Conservation (phyloP, 2,113 vertebrate species). For the Oryzias javanicus region DNA sequence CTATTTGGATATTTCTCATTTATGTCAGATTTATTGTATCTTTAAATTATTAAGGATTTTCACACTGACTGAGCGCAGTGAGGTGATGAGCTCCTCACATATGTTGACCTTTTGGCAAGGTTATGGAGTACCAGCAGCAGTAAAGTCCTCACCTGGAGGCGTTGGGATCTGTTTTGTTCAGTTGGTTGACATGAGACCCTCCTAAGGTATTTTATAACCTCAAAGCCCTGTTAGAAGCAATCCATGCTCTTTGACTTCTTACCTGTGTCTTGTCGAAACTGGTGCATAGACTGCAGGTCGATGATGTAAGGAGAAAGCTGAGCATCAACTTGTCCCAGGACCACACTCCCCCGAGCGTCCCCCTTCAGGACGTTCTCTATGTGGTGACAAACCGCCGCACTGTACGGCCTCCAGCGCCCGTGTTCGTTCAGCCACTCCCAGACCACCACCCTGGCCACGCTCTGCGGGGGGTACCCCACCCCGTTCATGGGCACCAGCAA, state of each 20-base stretch:
- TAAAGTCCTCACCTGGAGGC: not conserved
- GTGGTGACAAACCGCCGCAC: constrained; percentile 90
- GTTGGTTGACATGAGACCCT: constrained; percentile 13
- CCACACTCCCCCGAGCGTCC: constrained; percentile 85
- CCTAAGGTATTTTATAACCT: too few species aligned
- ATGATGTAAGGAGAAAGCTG: constrained; percentile 93
- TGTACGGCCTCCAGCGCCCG: constrained; percentile 92
- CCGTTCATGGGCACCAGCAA: constrained; percentile 68
- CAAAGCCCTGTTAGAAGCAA: too few species aligned
- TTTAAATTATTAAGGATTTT: not conserved
- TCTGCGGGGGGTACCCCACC: constrained; percentile 88
- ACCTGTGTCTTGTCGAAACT: constrained; percentile 97
- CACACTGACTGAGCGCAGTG: not conserved
- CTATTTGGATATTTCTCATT: too few species aligned
- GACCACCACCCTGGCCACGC: constrained; percentile 91
- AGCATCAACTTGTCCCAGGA: constrained; percentile 90
- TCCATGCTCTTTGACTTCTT: constrained; percentile 40
- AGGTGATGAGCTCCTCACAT: constrained; percentile 18
- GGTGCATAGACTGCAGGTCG: constrained; percentile 96
- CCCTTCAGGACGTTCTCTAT: constrained; percentile 92
- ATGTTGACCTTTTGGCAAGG: constrained; percentile 62
- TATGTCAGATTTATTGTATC: too few species aligned
- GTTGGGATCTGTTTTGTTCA: constrained; percentile 31
- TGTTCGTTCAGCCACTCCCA: constrained; percentile 98
- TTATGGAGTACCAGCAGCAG: constrained; percentile 39